Percentiles rank a stretch among this genome's conserved stretches.
phyloP scores from a whole-genome alignment of 53 echinoderm and acorn worm species.

The Echinometra lucunter region DNA sequence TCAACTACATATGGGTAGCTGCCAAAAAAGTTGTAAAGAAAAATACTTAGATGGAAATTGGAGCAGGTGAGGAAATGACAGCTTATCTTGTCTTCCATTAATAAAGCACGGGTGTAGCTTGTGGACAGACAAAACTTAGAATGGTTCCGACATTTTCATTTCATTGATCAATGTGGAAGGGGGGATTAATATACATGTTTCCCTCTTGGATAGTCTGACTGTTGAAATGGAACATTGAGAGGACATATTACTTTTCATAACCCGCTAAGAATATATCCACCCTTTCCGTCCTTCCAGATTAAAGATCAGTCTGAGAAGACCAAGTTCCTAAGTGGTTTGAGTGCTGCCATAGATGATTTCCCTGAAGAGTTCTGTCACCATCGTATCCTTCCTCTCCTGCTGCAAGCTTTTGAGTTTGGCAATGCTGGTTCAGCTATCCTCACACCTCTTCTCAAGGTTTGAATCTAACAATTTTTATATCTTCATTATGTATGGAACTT shows the following conservation, averaged over 20 bases:
- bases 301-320: constrained; percentile 96
- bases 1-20: too few species aligned
- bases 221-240: background rate
- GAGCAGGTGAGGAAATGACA: background rate
- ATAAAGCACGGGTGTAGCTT: too few species aligned
- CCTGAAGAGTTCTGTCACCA: constrained; percentile 94
- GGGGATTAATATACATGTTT: too few species aligned
- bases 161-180: too few species aligned
- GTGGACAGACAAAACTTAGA: too few species aligned
- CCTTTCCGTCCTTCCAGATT: constrained; percentile 69
- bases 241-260: background rate
- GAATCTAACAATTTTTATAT: background rate
- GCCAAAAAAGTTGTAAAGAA: too few species aligned
- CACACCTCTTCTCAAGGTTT: constrained; percentile 94
- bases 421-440: constrained; percentile 97
- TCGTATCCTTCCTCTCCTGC: constrained; percentile 88
- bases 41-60: background rate
- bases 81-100: too few species aligned
- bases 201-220: too few species aligned
- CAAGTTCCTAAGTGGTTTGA: constrained; percentile 88
- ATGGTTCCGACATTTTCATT: too few species aligned
- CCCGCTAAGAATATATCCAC: background rate
- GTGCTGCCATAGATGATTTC: constrained; percentile 88
- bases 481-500: background rate
- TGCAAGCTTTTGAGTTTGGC: constrained; percentile 98